A percentile compares a stretch with the other conserved stretches of the same genome.
Conservation (phyloP, 2,797 vertebrate genomes). For the Eupleurogrammus muticus region DNA sequence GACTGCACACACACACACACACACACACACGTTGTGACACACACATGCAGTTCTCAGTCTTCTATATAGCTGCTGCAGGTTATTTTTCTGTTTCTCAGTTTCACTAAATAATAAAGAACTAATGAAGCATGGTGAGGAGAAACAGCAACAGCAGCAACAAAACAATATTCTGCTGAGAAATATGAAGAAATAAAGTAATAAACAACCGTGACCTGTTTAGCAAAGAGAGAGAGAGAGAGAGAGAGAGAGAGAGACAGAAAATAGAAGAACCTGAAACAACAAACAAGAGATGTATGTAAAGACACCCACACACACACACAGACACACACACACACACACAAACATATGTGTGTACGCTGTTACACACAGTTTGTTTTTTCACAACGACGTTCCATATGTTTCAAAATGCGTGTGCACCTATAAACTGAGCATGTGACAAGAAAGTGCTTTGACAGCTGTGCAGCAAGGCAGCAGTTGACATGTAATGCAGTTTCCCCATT, state of each 20-base stretch:
- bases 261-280: conserved; percentile 12
- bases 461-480: too few species aligned
- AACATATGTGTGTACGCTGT: not conserved
- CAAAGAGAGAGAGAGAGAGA: not conserved
- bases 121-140: conserved; percentile 36
- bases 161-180: conserved; percentile 35
- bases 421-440: too few species aligned
- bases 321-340: not conserved
- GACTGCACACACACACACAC: not conserved
- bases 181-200: conserved; percentile 19
- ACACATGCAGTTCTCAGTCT: not conserved
- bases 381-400: too few species aligned
- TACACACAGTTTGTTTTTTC: too few species aligned
- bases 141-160: conserved; percentile 28
- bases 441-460: too few species aligned
- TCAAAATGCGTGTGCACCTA: too few species aligned
- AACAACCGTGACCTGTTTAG: conserved; percentile 47
- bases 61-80: conserved; percentile 14
- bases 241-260: not conserved
- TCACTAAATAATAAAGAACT: conserved; percentile 24
- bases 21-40: not conserved
- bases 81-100: conserved; percentile 23
- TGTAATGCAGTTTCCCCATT: too few species aligned
- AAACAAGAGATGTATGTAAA: not conserved
- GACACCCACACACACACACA: conserved; percentile 2